Percentiles rank a stretch among this genome's conserved stretches.
phyloP scores from a whole-genome alignment of 35 echinoderm and acorn worm species.

The Acanthaster planci region DNA sequence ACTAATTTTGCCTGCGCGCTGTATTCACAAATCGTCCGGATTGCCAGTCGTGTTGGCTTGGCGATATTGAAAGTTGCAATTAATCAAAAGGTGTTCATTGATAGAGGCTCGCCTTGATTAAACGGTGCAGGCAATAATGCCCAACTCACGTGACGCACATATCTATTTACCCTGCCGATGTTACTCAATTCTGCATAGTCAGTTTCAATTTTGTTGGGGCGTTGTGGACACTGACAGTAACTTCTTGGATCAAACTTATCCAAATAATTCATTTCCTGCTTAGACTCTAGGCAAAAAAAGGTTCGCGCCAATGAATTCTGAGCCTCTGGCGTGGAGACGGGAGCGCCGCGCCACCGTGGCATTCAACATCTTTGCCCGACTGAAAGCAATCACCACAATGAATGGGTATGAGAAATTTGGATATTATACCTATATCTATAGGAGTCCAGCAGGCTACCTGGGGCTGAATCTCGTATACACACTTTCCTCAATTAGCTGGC shows the following conservation, averaged over 20 bases:
- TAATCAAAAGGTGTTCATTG: conserved; percentile 19
- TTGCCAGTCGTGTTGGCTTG: not conserved
- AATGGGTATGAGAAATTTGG: conserved; percentile 3
- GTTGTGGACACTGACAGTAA: conserved; percentile 19
- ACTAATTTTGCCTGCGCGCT: not conserved
- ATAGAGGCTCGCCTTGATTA: conserved; percentile 26
- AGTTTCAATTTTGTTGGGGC: conserved; percentile 28
- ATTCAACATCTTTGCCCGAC: not conserved
- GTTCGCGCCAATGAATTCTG: conserved; percentile 17
- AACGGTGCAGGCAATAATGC: conserved; percentile 10
- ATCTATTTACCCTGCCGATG: not conserved
- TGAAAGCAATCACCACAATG: conserved; percentile 19
- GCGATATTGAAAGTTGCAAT: conserved; percentile 24
- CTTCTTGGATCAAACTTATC: conserved; percentile 26
- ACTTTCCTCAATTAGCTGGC: conserved; percentile 6
- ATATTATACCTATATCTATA: conserved; percentile 5
- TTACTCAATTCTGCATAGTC: not conserved
- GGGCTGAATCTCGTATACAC: not conserved
- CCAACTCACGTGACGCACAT: not conserved
- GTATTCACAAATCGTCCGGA: not conserved
- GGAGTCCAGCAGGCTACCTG: conserved; percentile 11
- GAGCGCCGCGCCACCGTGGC: not conserved
- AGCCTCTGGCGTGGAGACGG: not conserved
- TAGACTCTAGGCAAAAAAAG: not conserved
- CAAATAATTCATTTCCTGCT: conserved; percentile 30